A percentile compares a stretch with the other conserved stretches of the same genome.
phyloP scores from a whole-genome alignment of 2,888 invertebrate species.

The Gryllus longicercus region DNA sequence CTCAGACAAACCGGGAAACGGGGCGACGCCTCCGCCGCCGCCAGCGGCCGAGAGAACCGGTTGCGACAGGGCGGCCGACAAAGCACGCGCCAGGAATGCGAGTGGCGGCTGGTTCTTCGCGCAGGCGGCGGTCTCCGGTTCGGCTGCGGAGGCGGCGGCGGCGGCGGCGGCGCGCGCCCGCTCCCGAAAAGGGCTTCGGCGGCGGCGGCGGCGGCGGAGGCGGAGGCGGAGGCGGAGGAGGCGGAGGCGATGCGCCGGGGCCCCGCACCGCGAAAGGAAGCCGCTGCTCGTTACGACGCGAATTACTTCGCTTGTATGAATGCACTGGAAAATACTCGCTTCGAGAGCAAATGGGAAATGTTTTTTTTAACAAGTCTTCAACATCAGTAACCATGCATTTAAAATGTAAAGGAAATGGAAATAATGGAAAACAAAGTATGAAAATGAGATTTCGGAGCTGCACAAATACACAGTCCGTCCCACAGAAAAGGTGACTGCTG shows the following conservation, averaged over 20 bases:
- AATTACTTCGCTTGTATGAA: not conserved
- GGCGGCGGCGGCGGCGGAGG: not conserved
- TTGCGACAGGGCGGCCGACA: not conserved
- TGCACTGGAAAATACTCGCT: no score
- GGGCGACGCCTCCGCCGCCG: not conserved
- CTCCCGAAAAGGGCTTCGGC: not conserved
- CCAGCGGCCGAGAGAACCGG: not conserved
- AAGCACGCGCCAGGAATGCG: constrained; percentile 8
- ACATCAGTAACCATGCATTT: no score
- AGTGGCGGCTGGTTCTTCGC: not conserved
- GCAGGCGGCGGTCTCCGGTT: not conserved
- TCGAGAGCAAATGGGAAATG: no score
- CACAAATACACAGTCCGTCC: no score
- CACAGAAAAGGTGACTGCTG: no score
- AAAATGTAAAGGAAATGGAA: no score
- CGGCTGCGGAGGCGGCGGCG: not conserved
- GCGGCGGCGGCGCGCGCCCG: not conserved
- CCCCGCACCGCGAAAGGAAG: not conserved
- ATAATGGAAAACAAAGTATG: no score
- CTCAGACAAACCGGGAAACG: no score
- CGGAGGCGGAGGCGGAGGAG: not conserved
- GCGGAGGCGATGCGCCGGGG: not conserved
- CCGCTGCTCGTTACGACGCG: not conserved
- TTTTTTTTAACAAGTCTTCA: no score
- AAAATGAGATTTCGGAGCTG: no score